Percentiles rank a stretch among this genome's conserved stretches.
phyloP scores from a whole-genome alignment of 2,888 invertebrate species.

The Caenorhabditis doughertyi region DNA sequence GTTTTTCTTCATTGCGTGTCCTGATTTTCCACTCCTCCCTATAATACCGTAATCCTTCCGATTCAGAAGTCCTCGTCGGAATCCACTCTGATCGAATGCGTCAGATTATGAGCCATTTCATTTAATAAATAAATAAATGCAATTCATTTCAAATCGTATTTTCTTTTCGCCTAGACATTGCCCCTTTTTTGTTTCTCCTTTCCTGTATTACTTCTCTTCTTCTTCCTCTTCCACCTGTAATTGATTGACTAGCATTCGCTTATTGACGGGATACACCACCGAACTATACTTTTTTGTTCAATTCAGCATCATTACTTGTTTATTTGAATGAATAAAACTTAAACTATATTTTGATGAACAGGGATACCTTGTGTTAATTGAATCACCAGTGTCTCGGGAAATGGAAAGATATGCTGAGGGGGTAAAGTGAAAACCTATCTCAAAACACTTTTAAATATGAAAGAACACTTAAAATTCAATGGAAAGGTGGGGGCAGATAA shows the following conservation, averaged over 20 bases:
- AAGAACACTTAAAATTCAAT: too few species aligned
- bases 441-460: too few species aligned
- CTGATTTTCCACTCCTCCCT: background rate
- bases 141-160: background rate
- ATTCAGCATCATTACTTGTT: conserved; percentile 1
- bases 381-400: background rate
- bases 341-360: background rate
- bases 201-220: conserved; percentile 8
- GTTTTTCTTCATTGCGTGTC: conserved; percentile 37
- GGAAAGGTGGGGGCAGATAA: background rate
- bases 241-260: conserved; percentile 47
- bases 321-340: conserved; percentile 34
- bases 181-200: conserved; percentile 22
- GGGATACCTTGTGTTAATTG: background rate
- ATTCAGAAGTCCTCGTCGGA: conserved; percentile 62
- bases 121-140: conserved; percentile 45
- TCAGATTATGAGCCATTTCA: conserved; percentile 54
- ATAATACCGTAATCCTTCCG: background rate
- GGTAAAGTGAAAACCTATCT: too few species aligned
- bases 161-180: conserved; percentile 49
- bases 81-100: conserved; percentile 66
- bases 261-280: conserved; percentile 50
- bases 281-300: conserved; percentile 7
- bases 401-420: too few species aligned
- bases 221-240: conserved; percentile 5